A percentile compares a stretch with the other conserved stretches of the same genome.
These are phyloP conservation scores for Gorsachius magnificus DNA, from an alignment of 2,797 vertebrate species.

Conservation along the genomic window DNA sequence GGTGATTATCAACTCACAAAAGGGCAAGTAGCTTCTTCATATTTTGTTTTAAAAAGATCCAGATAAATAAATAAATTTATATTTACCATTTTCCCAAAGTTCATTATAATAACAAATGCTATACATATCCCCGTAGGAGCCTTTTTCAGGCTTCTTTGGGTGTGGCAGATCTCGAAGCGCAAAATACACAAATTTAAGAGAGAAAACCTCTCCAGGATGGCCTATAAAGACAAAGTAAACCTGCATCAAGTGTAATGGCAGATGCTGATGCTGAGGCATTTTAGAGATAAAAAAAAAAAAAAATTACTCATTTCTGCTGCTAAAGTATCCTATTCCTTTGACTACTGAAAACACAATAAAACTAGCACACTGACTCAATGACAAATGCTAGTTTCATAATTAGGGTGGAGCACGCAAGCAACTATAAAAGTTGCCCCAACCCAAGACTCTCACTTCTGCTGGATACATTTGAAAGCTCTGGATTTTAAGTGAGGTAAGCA, in stretches of 20 bases:
- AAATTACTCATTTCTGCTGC: background rate
- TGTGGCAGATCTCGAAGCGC: background rate
- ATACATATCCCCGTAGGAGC: background rate
- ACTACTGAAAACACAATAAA: background rate
- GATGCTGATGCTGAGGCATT: background rate
- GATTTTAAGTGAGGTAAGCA: conserved; percentile 60
- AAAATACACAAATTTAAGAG: background rate
- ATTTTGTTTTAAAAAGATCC: background rate
- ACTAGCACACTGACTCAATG: conserved; percentile 41
- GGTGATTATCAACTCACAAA: background rate
- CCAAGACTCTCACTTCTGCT: background rate
- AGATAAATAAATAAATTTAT: background rate
- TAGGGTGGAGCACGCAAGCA: conserved; percentile 63
- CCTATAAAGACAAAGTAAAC: background rate
- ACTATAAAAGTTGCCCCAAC: conserved; percentile 69
- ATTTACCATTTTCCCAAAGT: background rate
- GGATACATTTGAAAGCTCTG: background rate
- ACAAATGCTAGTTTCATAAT: conserved; percentile 69
- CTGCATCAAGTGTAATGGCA: background rate
- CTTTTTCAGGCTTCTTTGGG: background rate
- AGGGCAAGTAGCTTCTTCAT: background rate
- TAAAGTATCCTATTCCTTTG: background rate
- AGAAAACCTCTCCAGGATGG: background rate
- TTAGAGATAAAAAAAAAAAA: background rate
- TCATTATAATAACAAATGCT: background rate